These are phyloP conservation scores for Drosophila rubida DNA, from an alignment of 2,888 invertebrate species.

Conservation along the genomic window DNA sequence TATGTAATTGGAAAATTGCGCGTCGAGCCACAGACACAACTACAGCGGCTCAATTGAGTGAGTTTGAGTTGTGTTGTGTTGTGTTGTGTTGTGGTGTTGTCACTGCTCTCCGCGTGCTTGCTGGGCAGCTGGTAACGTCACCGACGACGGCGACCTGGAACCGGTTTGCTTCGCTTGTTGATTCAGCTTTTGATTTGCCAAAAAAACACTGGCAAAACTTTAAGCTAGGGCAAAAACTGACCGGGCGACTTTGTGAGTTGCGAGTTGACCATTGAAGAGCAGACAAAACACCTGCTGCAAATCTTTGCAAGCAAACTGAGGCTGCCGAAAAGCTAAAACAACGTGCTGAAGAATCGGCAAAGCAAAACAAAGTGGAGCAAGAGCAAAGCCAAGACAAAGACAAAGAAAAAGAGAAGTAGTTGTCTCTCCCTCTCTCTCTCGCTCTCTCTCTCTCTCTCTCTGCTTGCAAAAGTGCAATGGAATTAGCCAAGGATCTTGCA, in stretches of 20 bases:
- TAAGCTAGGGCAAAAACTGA: constrained; percentile 45
- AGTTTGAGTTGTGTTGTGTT: constrained; percentile 13
- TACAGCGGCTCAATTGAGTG: constrained; percentile 18
- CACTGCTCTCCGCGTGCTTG: neutral
- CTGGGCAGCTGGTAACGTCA: constrained; percentile 52
- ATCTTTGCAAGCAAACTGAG: constrained; percentile 34
- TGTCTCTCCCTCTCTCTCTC: neutral
- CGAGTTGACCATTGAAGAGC: constrained; percentile 23
- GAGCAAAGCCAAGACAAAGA: neutral
- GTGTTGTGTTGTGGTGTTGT: neutral
- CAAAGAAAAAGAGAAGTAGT: neutral
- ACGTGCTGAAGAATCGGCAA: neutral
- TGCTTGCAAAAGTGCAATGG: neutral
- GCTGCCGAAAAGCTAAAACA: constrained; percentile 16
- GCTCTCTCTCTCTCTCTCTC: neutral
- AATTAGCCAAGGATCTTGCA: neutral
- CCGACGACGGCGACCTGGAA: constrained; percentile 39
- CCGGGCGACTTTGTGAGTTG: constrained; percentile 37
- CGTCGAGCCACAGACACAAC: constrained; percentile 16
- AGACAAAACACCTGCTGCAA: constrained; percentile 49
- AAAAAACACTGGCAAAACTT: constrained; percentile 25
- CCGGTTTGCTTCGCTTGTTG: constrained; percentile 46
- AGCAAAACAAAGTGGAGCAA: constrained; percentile 10
- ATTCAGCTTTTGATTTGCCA: constrained; percentile 37
- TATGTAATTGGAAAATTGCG: constrained; percentile 32